Conservation (phyloP, 2,888 invertebrate species). For the Dicyrtomina minuta region DNA sequence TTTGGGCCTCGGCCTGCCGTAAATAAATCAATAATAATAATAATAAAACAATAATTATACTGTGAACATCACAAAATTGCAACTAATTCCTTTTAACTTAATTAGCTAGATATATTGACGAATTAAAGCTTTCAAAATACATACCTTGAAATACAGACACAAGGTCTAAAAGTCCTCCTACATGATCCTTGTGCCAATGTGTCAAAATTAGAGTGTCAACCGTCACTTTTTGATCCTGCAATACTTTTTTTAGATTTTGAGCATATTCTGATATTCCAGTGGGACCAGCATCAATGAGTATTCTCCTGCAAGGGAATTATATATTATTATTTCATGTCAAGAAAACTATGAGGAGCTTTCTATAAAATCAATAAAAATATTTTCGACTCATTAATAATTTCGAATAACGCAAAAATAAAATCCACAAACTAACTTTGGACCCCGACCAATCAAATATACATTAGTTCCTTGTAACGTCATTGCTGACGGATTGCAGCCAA, state of each 20-base stretch:
- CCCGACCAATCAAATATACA: conserved; percentile 92
- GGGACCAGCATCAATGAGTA: conserved; percentile 90
- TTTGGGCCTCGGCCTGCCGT: no score
- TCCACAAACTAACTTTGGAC: conserved; percentile 72
- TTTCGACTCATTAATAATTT: no score
- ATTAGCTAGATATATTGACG: no score
- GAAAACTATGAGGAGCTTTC: no score
- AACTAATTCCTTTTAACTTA: no score
- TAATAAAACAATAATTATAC: no score
- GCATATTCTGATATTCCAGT: conserved; percentile 77
- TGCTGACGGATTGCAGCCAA: conserved; percentile 93
- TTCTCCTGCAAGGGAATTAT: conserved; percentile 66
- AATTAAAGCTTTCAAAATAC: no score
- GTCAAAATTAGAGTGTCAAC: conserved; percentile 85
- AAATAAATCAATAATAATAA: no score
- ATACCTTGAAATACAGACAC: conserved; percentile 36
- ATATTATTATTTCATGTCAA: background rate
- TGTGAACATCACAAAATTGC: no score
- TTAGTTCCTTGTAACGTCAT: conserved; percentile 99
- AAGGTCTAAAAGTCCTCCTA: conserved; percentile 76
- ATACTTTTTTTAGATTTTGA: conserved; percentile 67
- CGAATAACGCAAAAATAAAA: no score
- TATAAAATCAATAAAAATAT: no score
- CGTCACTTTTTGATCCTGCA: conserved; percentile 70
- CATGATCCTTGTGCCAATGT: conserved; percentile 96